Evolutionary conservation across 2,888 invertebrate species (phyloP), one percentile per base, ranked within the genome.

Genomic region (Teinopalpus imperialis): DNA sequence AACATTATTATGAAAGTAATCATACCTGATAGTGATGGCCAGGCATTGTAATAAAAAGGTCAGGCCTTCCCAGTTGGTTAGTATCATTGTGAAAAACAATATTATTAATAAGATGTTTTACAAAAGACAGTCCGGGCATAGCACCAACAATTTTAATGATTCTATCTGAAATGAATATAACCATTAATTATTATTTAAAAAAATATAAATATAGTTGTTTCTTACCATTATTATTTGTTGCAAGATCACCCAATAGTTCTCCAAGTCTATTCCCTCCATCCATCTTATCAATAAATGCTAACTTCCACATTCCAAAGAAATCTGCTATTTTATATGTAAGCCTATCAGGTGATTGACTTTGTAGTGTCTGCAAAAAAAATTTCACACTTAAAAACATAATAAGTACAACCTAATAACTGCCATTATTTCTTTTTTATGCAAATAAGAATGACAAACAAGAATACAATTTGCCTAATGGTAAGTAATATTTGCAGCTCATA

Each of bases 11-110:
- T 16, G 16, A 40, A 20, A 24, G 1, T 13, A 21, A 30, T n/a
- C 81, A 74, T 77, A 94, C 94, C 58, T 90, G 75, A 76, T 91
- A 94, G 53, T 92, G 73, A 16, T 89, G 85, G 10, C 91, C 92
- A 16, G 90, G 88, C 70, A 94, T 71, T 0, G 91, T 82, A 1
- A 93, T 75, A 64, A 91, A 94, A 48, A 94, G 78, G 58, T 92
- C 91, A 14, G 91, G 82, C 52, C 92, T 88, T 23, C 94, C 94
- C 48, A 89, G 70, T 16, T 82, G 80, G 47, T 89, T 79, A 2
- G 91, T 70, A 40, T 87, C 81, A 43, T 81, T 89, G 72, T 92
- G 91, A 57, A 92, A 91, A 2, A 92, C 74, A 39, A 93, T 75
- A 13, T 90, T 91, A 54, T 85, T 81, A 20, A 94, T 87, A 43